A percentile compares a stretch with the other conserved stretches of the same genome.
Conservation (phyloP, 2,797 vertebrate species). For the Glossophaga mutica region DNA sequence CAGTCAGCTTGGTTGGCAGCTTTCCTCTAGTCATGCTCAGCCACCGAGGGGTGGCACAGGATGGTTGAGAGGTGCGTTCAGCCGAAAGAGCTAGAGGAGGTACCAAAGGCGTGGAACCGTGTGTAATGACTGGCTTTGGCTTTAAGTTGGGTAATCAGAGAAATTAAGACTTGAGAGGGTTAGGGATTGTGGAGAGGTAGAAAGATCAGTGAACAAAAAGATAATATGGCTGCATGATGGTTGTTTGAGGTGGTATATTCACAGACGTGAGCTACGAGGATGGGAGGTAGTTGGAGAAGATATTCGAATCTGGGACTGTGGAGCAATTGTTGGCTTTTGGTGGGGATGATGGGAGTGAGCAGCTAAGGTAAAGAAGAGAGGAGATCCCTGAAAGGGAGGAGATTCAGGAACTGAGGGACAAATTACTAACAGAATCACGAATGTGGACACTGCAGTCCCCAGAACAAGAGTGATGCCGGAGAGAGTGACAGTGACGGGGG, state of each 20-base stretch:
- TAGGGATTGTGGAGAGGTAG: background rate
- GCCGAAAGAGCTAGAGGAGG: background rate
- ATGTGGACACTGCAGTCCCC: background rate
- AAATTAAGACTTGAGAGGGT: background rate
- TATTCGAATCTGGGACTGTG: background rate
- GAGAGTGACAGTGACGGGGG: background rate
- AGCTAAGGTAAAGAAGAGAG: background rate
- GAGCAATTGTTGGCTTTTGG: background rate
- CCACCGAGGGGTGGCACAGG: rapidly evolving
- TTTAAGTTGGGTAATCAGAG: background rate
- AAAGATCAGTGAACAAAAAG: background rate
- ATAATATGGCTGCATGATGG: rapidly evolving
- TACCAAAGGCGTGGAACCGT: background rate
- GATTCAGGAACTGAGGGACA: background rate
- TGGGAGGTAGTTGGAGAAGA: background rate
- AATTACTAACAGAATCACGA: background rate
- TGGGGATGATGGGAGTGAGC: background rate
- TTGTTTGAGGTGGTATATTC: background rate
- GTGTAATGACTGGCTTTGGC: background rate
- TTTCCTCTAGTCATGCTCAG: background rate
- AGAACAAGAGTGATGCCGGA: background rate
- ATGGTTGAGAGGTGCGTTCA: background rate
- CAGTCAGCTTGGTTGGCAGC: rapidly evolving
- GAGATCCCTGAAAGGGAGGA: background rate
- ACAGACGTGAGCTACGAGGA: background rate